phyloP scores from a whole-genome alignment of 2,888 invertebrate species.

The Rhorus exstirpatorius region DNA sequence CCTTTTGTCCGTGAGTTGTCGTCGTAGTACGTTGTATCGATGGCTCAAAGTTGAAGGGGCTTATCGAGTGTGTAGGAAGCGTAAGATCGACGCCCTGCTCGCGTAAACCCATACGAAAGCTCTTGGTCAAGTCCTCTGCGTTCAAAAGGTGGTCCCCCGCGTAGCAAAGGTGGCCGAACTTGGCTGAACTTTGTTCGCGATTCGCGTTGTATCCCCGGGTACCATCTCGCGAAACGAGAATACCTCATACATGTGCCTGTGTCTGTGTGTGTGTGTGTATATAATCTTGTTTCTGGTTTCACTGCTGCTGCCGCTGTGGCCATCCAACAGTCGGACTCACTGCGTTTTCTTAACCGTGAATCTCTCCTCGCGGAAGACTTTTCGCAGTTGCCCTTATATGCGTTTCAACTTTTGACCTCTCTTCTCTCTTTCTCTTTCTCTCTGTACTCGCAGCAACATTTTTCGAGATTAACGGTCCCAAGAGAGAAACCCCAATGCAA shows the following conservation, averaged over 20 bases:
- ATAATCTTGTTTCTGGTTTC: background rate
- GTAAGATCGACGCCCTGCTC: background rate
- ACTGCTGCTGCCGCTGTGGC: background rate
- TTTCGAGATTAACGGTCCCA: conserved; percentile 66
- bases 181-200: conserved; percentile 76
- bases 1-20: background rate
- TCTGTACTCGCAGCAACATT: conserved; percentile 46
- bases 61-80: background rate
- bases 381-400: conserved; percentile 22
- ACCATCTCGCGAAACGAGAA: conserved; percentile 13
- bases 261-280: background rate
- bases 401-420: conserved; percentile 65
- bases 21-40: background rate
- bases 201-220: conserved; percentile 22
- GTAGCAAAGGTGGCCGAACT: conserved; percentile 76
- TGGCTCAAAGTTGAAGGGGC: background rate
- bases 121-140: background rate
- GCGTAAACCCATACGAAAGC: no score
- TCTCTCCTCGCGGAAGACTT: conserved; percentile 4
- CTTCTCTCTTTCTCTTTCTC: background rate
- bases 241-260: background rate
- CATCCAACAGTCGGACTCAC: conserved; percentile 28
- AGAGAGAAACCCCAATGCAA: conserved; percentile 51
- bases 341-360: background rate
- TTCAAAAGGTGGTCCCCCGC: background rate